These are phyloP conservation scores for Lacanobia wlatinum DNA, from an alignment of 2,888 invertebrate genomes.

Conservation along the genomic window DNA sequence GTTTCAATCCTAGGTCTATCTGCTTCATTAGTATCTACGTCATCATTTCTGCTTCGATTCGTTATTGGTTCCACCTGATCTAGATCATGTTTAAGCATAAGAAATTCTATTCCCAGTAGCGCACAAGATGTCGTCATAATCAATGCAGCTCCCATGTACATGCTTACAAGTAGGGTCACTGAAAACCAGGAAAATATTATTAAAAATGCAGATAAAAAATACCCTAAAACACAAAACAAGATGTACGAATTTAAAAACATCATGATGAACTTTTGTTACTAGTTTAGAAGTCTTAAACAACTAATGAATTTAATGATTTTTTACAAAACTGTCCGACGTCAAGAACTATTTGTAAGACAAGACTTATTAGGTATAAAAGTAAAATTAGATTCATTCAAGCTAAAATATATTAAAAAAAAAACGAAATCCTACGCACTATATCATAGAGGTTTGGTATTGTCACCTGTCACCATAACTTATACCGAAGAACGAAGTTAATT, in stretches of 20 bases:
- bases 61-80: conserved; percentile 56
- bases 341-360: background rate
- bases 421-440: background rate
- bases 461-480: background rate
- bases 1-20: conserved; percentile 60
- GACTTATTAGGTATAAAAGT: background rate
- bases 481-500: background rate
- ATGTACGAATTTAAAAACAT: background rate
- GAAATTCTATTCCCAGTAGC: conserved; percentile 73
- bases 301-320: background rate
- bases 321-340: background rate
- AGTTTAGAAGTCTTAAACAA: too few species aligned
- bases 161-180: conserved; percentile 68
- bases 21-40: background rate
- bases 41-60: conserved; percentile 1
- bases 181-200: conserved; percentile 26
- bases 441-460: background rate
- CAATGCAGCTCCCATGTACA: conserved; percentile 71
- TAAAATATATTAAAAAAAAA: background rate
- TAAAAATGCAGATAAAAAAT: background rate
- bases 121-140: conserved; percentile 74
- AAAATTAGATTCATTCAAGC: too few species aligned
- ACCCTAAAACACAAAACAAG: background rate
- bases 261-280: too few species aligned
- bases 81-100: conserved; percentile 75